Evolutionary conservation across 1,140 invertebrate species (phyloP), one percentile per base, ranked within the genome.

Genomic region (Eupeodes corollae): DNA sequence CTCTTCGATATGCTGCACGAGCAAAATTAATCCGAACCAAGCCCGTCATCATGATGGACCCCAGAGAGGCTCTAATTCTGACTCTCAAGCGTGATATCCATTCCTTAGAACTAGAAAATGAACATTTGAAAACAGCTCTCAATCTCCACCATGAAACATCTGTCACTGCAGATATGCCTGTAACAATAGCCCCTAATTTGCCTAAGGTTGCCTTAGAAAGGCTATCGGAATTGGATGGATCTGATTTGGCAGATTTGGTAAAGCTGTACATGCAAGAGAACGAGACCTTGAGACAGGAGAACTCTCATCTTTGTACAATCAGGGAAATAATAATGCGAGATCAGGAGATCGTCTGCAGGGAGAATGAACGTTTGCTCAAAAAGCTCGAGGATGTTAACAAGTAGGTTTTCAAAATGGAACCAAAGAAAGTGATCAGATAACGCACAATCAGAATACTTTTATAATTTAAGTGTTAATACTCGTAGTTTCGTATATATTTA

Each of bases 31-130:
- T 93, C 46, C 79, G 83, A 56, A 90, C 87, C 1, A 91, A 91
- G 64, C 90, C 89, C 0, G 79, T 92, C 35, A 82, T 92, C n/a
- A 81, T 89, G 66, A 94, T 95, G 89, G 91, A 97, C 70, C 89
- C 91, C 0, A 71, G 91, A 49, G 92, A 96, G 64, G 88, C 90
- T 13, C 68, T 95, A 2, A 95, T 97, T 52, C 64, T 95, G 6
- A 90, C 82, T 59, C 64, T 97, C 34, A 93, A 94, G 68, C 71
- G 88, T 37, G 91, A 95, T 71, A 82, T 98, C 8, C 77, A 82
- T 47, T 83, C 88, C 2, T 76, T 96, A 26, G 82, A 94, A 59
- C 81, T 82, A 52, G 94, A 98, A 72, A 97, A 98, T 58, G 85
- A 91, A 46, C 88, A 93, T 53, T 69, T 98, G 5, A 75, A 85